Base-by-base conservation (phyloP, 2,888 invertebrate genomes). In the Standfussiana lucernea region DNA sequence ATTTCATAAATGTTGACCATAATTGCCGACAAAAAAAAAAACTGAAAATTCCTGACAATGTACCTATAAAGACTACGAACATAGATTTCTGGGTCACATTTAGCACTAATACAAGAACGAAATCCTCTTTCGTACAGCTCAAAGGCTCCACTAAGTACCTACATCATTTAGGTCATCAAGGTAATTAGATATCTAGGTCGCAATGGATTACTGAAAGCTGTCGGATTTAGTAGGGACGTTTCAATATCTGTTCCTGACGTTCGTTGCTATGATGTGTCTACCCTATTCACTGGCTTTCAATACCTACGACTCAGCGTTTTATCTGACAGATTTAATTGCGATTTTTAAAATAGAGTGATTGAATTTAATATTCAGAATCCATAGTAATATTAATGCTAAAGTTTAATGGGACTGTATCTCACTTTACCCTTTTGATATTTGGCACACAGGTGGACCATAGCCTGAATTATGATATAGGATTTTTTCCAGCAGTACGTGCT, bases 141-240 rank as follows among this genome's bases (percentile, higher is more conserved):
- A 68, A 59, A 72, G 56, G 47, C 45, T n/a, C 11, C 11, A 24
- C 28, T 64, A 40, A 40, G 8, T 64, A 8, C 62, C n/a, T n/a
- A 5, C 7, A 32, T 37, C 13, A 71, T 65, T 73, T 82, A 71
- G 70, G 72, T 83, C 77, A 67, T 73, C 28, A 59, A 67, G 67
- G 72, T 82, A 73, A 86, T 82, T 73, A 75, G 82, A 56, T 62
- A 85, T 81, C 68, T 81, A 73, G 72, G 86, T 77, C 83, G 13
- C 64, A 45, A 56, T 59, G 64, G 77, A 85, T 85, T 73, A 77
- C 62, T 71, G 45, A 71, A 70, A 70, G 72, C 83, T 61, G 21
- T 72, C 40, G 28, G 40, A 73, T 47, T 67, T 32, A 82, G 71
- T 59, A 32, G 47, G 24, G 35, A 35, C 45, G 59, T 53, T 85